Evolutionary conservation across 2,888 invertebrate species (phyloP).

Genomic region (Ernsta delagoae): DNA sequence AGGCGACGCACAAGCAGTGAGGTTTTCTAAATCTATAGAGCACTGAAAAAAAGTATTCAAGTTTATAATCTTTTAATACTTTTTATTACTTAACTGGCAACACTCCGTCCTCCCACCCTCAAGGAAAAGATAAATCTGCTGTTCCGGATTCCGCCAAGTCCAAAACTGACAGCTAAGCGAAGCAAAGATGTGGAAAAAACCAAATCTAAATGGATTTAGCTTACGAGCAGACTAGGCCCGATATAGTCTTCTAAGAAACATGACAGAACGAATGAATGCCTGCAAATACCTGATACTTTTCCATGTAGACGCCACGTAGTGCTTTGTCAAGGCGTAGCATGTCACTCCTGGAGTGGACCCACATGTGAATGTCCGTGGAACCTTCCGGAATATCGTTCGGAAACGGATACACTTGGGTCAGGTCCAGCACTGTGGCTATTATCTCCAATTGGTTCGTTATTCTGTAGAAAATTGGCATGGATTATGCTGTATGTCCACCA

Average conservation of each 20-base stretch:
- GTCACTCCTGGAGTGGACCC: conserved; percentile 50
- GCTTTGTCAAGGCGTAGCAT: conserved; percentile 50
- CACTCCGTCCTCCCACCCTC: too few species aligned
- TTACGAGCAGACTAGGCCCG: too few species aligned
- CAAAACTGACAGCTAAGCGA: too few species aligned
- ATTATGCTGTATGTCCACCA: too few species aligned
- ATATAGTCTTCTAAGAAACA: too few species aligned
- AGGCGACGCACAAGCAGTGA: conserved; percentile 44
- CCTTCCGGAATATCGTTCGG: conserved; percentile 31
- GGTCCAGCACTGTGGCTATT: conserved; percentile 46
- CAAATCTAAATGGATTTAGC: too few species aligned
- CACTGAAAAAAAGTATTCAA: conserved; percentile 44
- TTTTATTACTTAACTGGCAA: too few species aligned
- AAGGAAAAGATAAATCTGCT: too few species aligned
- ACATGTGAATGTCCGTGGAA: conserved; percentile 44
- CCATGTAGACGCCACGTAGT: conserved; percentile 50
- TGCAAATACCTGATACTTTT: conserved; percentile 55
- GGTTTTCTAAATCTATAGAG: conserved; percentile 49
- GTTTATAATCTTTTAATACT: too few species aligned
- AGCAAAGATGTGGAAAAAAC: too few species aligned
- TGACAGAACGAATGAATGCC: too few species aligned
- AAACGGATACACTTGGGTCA: conserved; percentile 50
- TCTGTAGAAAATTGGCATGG: conserved; percentile 44
- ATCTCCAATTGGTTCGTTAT: conserved; percentile 48
- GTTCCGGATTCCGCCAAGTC: too few species aligned